A percentile compares a stretch with the other conserved stretches of the same genome.
Conservation (phyloP, 2,113 vertebrate genomes). For the Chinchilla lanigera region DNA sequence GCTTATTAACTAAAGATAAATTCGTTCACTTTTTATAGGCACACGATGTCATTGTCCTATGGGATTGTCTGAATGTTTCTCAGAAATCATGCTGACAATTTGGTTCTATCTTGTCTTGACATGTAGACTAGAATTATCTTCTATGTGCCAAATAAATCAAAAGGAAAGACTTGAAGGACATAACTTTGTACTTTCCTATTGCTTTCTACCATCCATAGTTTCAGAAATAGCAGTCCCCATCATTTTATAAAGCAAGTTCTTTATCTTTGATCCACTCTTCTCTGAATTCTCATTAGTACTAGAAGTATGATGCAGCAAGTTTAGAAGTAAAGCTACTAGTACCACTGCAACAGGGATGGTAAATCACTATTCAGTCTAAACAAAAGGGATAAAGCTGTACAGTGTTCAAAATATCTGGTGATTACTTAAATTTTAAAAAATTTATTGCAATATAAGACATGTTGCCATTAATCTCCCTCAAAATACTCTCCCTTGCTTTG, state of each 20-base stretch:
- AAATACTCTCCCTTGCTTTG: neutral
- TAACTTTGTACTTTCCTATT: slow-evolving; percentile 36
- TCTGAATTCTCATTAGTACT: slow-evolving; percentile 68
- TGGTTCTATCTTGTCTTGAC: slow-evolving; percentile 48
- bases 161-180: slow-evolving; percentile 61
- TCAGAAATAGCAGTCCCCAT: slow-evolving; percentile 64
- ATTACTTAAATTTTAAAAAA: neutral
- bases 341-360: neutral
- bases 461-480: neutral
- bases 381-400: neutral
- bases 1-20: slow-evolving; percentile 1
- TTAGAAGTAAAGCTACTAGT: slow-evolving; percentile 30
- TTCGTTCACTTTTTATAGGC: slow-evolving; percentile 31
- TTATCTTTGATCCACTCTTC: slow-evolving; percentile 58
- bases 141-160: slow-evolving; percentile 72
- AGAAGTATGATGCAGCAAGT: neutral
- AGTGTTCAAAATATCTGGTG: neutral
- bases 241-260: slow-evolving; percentile 56
- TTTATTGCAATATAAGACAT: neutral
- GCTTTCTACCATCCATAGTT: slow-evolving; percentile 49
- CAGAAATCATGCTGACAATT: slow-evolving; percentile 54
- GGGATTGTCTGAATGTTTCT: slow-evolving; percentile 61
- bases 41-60: neutral
- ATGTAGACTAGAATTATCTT: slow-evolving; percentile 62
- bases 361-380: neutral